These are phyloP conservation scores for Acronicta leporina DNA, from an alignment of 2,888 invertebrate species.

Conservation along the genomic window DNA sequence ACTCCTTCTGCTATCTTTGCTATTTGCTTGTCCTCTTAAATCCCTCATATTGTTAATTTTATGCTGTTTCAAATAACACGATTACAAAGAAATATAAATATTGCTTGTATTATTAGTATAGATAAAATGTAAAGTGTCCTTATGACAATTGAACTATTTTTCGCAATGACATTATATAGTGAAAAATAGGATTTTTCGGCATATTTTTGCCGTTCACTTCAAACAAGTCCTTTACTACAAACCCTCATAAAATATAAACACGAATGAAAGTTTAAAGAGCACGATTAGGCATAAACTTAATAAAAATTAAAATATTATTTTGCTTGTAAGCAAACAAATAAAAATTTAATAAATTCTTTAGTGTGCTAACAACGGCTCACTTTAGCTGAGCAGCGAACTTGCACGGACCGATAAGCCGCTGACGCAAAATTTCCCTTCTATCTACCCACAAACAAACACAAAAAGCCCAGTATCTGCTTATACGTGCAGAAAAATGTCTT, in stretches of 20 bases:
- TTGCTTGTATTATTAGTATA: no score
- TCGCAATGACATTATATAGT: no score
- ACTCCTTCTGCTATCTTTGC: no score
- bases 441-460: conserved; percentile 26
- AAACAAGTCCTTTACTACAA: not conserved
- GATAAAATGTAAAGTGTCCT: no score
- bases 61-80: no score
- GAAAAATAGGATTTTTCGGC: no score
- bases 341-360: not conserved
- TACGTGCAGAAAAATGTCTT: conserved; percentile 57
- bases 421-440: conserved; percentile 9
- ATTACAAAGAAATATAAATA: no score
- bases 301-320: not conserved
- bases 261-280: not conserved
- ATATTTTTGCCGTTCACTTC: no score
- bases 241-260: not conserved
- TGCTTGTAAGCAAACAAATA: not conserved
- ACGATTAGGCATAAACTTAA: not conserved
- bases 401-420: conserved; percentile 4
- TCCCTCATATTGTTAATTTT: no score
- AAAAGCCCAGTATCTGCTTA: conserved; percentile 48
- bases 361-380: not conserved
- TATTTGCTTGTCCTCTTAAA: no score
- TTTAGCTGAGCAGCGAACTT: not conserved
- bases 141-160: no score